Evolutionary conservation across 2,113 vertebrate genomes (phyloP), one percentile per base, ranked within the genome.

Genomic region (Acanthochromis polyacanthus): DNA sequence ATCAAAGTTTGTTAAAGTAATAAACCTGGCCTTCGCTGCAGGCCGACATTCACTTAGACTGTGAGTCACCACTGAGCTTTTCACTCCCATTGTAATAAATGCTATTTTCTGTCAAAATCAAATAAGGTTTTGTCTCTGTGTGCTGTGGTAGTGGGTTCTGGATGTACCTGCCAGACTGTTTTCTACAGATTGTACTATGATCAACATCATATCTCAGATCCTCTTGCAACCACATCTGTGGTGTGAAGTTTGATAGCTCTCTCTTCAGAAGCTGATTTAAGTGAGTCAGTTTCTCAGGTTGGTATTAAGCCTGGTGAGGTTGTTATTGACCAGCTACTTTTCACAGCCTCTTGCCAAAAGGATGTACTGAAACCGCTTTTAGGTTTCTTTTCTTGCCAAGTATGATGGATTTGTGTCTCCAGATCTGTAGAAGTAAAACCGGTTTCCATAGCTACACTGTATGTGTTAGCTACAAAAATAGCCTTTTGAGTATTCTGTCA

Each of bases 251-350:
- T 43, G 19, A 5, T 10, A 46, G 25, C 19, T 75, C 70, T n/a
- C 30, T 12, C 38, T 62, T 38, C 40, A 2, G 15, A 19, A 52
- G 22, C 46, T 46, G 40, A 53, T 69, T 53, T 40, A 16, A 52
- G 16, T 46, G 52, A 76, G 56, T 80, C 69, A 63, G 22, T 56
- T 53, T 81, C 30, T 71, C 78, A 56, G 67, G 58, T 75, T 81
- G 53, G 52, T 76, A 50, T 57, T 46, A 45, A 60, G 45, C 22
- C 51, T 38, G 28, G 25, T 23, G 56, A 75, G 10, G 40, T 58
- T 63, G 16, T 58, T 16, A 52, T 20, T 60, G 28, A 63, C 20
- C 23, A 3, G n/a, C 1, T 12, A 4, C 20, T 69, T 61, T 75
- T 81, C 25, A 48, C 51, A 70, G 22, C n/a, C 17, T 66, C 56